These are phyloP conservation scores for Eristalis tenax DNA, from an alignment of 2,888 invertebrate species.

Conservation along the genomic window DNA sequence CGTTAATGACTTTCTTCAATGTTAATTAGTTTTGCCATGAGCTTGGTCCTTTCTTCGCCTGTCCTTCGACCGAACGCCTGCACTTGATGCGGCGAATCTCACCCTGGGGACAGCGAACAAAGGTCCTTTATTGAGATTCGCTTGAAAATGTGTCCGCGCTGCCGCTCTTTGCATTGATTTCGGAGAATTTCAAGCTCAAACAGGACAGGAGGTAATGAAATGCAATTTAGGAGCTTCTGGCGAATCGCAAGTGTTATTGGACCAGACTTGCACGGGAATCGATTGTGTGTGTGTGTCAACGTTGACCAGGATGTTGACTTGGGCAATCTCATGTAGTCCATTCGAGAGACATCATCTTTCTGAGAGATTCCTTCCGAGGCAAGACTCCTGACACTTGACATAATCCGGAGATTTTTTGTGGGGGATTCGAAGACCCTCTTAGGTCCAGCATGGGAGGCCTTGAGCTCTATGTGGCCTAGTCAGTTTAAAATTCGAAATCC, in stretches of 20 bases:
- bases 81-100: conserved; percentile 2
- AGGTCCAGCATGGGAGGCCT: too few relatives aligned
- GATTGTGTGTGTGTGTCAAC: background rate
- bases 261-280: background rate
- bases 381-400: too few relatives aligned
- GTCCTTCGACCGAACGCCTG: background rate
- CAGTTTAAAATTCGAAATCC: too few relatives aligned
- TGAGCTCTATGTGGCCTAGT: too few relatives aligned
- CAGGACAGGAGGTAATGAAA: background rate
- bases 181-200: background rate
- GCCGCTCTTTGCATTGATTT: background rate
- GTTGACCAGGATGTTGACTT: too few relatives aligned
- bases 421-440: too few relatives aligned
- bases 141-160: background rate
- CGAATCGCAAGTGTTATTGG: background rate
- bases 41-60: conserved; percentile 9
- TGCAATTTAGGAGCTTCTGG: background rate
- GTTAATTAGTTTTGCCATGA: conserved; percentile 25
- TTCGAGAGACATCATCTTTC: too few relatives aligned
- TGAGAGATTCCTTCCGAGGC: too few relatives aligned
- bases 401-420: too few relatives aligned
- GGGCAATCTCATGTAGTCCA: too few relatives aligned
- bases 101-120: background rate
- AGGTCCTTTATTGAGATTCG: background rate
- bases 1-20: conserved; percentile 5